Conservation (phyloP, 1,140 invertebrate genomes). For the Penaeus indicus region DNA sequence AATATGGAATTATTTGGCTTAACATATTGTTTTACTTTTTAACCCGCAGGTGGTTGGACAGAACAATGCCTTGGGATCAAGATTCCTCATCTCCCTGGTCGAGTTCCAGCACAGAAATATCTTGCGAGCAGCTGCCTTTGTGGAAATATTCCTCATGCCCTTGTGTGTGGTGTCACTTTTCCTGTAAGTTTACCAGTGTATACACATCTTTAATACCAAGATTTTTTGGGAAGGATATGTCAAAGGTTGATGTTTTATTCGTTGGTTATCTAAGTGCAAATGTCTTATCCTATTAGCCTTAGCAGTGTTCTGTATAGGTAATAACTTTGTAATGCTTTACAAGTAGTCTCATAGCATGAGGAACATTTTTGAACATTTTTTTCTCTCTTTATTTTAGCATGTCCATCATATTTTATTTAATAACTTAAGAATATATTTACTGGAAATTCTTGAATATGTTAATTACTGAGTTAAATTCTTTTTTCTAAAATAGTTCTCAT, state of each 20-base stretch:
- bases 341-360: too few species aligned
- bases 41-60: constrained; percentile 83
- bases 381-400: not conserved
- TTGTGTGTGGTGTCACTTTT: constrained; percentile 85
- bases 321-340: too few species aligned
- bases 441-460: too few species aligned
- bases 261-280: too few species aligned
- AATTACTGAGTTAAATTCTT: constrained; percentile 24
- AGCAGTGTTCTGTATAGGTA: too few species aligned
- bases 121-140: constrained; percentile 86
- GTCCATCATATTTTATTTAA: not conserved
- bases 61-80: constrained; percentile 88
- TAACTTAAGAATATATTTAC: too few species aligned
- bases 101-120: constrained; percentile 90
- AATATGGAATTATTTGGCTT: constrained; percentile 68
- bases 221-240: not conserved
- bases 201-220: too few species aligned
- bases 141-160: constrained; percentile 94
- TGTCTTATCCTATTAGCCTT: too few species aligned
- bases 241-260: not conserved
- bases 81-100: constrained; percentile 86
- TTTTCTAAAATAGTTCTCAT: not conserved
- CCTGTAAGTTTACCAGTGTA: constrained; percentile 76
- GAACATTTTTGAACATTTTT: too few species aligned
- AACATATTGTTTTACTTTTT: constrained; percentile 64